These are phyloP conservation scores for Nemotelus nigrinus DNA, from an alignment of 2,888 invertebrate genomes.

Conservation along the genomic window DNA sequence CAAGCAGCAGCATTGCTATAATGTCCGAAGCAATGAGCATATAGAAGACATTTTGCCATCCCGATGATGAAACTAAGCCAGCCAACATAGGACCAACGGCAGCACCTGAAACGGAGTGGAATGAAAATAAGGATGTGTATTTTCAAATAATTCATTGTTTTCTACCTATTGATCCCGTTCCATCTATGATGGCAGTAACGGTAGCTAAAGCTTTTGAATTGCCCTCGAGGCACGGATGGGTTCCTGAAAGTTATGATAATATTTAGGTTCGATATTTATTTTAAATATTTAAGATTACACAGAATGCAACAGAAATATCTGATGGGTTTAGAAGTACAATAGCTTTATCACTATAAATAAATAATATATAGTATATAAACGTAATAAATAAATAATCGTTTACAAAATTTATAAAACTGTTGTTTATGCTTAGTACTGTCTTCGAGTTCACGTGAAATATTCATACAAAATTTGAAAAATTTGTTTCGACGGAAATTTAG, in stretches of 20 bases:
- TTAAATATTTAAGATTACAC: background rate
- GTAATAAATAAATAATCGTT: no score
- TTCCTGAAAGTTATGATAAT: slow-evolving; percentile 66
- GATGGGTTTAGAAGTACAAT: no score
- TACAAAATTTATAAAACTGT: no score
- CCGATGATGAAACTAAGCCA: slow-evolving; percentile 77
- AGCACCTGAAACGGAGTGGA: slow-evolving; percentile 70
- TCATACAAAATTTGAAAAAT: no score
- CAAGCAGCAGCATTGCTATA: slow-evolving; percentile 76
- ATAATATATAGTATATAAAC: no score
- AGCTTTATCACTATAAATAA: no score
- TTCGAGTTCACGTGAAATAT: no score
- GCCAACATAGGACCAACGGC: slow-evolving; percentile 92
- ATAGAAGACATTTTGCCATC: slow-evolving; percentile 89
- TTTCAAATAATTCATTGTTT: slow-evolving; percentile 56
- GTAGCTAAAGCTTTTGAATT: slow-evolving; percentile 92
- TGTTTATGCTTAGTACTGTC: no score
- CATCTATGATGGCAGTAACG: slow-evolving; percentile 97
- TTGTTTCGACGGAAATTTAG: no score
- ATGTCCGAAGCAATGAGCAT: slow-evolving; percentile 88
- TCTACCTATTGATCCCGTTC: slow-evolving; percentile 76
- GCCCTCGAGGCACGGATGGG: slow-evolving; percentile 84
- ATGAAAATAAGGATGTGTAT: background rate
- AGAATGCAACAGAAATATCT: no score
- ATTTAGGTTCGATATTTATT: no score